Evolutionary conservation across 2,113 vertebrate species (phyloP).

Genomic region (Oncorhynchus gorbuscha): DNA sequence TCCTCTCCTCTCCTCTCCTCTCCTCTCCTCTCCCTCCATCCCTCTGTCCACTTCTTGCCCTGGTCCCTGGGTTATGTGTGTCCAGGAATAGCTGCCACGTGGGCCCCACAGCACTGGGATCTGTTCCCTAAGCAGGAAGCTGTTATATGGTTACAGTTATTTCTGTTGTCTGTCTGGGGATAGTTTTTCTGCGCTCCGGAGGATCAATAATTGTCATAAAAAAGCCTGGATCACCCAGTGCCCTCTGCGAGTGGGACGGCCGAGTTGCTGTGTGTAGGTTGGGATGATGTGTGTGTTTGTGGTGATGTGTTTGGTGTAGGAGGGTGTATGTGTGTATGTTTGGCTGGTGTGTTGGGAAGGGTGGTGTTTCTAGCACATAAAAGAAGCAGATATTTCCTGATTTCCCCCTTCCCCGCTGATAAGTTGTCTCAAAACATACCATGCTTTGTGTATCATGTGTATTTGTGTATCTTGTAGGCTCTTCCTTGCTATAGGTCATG

Average conservation of each 20-base stretch:
- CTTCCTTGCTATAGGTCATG: too few relatives aligned
- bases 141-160: conserved; percentile 83
- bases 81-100: conserved; percentile 76
- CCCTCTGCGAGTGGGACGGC: conserved; percentile 69
- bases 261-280: conserved; percentile 47
- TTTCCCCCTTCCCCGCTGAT: too few relatives aligned
- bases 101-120: conserved; percentile 67
- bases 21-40: neutral
- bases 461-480: too few relatives aligned
- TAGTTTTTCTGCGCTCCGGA: conserved; percentile 75
- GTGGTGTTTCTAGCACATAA: too few relatives aligned
- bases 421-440: too few relatives aligned
- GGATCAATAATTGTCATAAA: conserved; percentile 81
- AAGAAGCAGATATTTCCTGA: too few relatives aligned
- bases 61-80: neutral
- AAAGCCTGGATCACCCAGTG: conserved; percentile 74
- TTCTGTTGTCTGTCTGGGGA: conserved; percentile 79
- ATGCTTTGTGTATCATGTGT: too few relatives aligned
- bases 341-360: neutral
- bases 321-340: neutral
- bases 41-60: conserved; percentile 16
- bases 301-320: too few relatives aligned
- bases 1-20: conserved; percentile 32
- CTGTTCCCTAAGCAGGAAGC: conserved; percentile 78
- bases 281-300: conserved; percentile 5